Evolutionary conservation across 1,140 invertebrate genomes (phyloP).

Genomic region (Macrobrachium rosenbergii): DNA sequence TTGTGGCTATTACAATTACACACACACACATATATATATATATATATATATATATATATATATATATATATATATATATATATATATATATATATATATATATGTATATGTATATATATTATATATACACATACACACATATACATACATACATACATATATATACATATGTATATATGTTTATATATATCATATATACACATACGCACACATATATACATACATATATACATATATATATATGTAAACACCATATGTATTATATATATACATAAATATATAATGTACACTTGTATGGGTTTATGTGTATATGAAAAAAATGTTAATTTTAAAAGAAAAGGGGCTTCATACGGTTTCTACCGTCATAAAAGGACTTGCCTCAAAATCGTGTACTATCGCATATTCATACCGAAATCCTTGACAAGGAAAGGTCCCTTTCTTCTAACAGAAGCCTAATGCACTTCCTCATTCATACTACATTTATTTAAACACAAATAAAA

Average conservation of each 20-base stretch:
- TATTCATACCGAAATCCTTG: too few species aligned
- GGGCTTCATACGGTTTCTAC: too few species aligned
- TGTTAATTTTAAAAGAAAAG: too few species aligned
- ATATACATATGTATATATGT: not conserved
- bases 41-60: slow-evolving; percentile 22
- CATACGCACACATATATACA: not conserved
- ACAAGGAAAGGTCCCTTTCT: too few species aligned
- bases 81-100: not conserved
- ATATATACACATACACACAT: not conserved
- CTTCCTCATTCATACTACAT: too few species aligned
- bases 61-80: slow-evolving; percentile 12
- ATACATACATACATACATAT: not conserved
- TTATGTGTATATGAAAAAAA: too few species aligned
- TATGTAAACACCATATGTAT: not conserved
- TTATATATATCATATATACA: not conserved
- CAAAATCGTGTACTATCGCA: too few species aligned
- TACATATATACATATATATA: slow-evolving; percentile 4
- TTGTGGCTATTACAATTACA: too few species aligned
- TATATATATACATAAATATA: slow-evolving; percentile 11
- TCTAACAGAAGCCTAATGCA: too few species aligned
- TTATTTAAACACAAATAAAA: too few species aligned
- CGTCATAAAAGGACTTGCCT: too few species aligned
- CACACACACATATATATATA: slow-evolving; percentile 17
- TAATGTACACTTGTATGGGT: too few species aligned
- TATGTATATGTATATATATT: not conserved